Base-by-base conservation (phyloP, 2,888 invertebrate genomes). In the Tenthredo mesomela region DNA sequence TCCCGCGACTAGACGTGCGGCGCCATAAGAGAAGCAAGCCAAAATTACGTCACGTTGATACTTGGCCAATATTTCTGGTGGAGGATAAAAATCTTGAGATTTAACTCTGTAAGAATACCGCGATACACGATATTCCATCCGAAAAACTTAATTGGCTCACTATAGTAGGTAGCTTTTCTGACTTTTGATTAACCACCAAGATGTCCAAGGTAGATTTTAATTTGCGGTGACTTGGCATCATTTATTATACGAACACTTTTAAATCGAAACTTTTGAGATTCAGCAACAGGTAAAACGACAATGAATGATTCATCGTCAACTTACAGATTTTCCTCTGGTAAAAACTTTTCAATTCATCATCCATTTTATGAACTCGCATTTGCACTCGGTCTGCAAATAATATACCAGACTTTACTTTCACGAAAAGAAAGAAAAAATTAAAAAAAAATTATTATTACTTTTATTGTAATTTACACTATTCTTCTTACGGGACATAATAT, bases 271-370 rank as follows among this genome's bases (percentile, higher is more conserved):
- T 80, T 61, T 12, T 1, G n/a, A 37, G 40, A 80, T 61, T 80
- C 61, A 80, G 80, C 80, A 58, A 58, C 58, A 61, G 80, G 58
- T 61, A 80, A 10, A 61, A 77, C 9, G 10, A 61, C 40, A 58
- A 80, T 80, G 61, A 80, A 58, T 80, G 80, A 80, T 43, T 21
- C 21, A 80, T 80, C 50, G 40, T 80, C 25, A n/a, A 37, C 50
- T 61, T 37, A 54, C 15, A n/a, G 54, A 54, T 61, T 33, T 25
- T 25, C 40, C 40, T 80, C n/a, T 29, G 2, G 5, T 29, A 21
- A 29, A 10, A 80, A 40, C 37, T 40, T 61, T 61, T 80, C 21
- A 29, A 80, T 80, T 80, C 50, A 58, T 33, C 25, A 80, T 61
- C 40, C n/a, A 58, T 80, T 80, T 80, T 40, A 18, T 10, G 7